phyloP scores from a whole-genome alignment of 1,140 invertebrate species.

The Plodia interpunctella region DNA sequence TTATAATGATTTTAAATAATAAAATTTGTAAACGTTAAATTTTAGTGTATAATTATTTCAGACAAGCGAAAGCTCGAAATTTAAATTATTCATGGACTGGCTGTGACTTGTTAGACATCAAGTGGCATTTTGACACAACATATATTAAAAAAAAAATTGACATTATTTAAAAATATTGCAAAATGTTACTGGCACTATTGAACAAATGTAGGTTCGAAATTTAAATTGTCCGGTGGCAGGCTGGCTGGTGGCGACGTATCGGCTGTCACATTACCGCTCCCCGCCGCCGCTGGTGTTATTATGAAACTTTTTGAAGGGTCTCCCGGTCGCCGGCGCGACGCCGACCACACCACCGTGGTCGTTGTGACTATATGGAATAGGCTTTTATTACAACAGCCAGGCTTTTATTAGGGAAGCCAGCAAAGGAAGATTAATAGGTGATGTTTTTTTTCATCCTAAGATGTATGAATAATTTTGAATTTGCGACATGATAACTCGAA shows the following conservation, averaged over 20 bases:
- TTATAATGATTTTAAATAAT: too few relatives aligned
- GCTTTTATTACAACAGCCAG: slow-evolving; percentile 24
- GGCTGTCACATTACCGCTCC: slow-evolving; percentile 71
- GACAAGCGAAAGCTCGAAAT: too few relatives aligned
- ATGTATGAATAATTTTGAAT: too few relatives aligned
- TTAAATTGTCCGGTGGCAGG: slow-evolving; percentile 51
- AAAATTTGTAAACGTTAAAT: too few relatives aligned
- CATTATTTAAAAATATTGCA: neutral
- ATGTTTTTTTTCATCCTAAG: too few relatives aligned
- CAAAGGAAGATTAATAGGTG: too few relatives aligned
- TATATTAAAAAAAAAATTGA: neutral
- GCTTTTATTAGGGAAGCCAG: too few relatives aligned
- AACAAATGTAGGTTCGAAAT: slow-evolving; percentile 50
- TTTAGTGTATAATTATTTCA: too few relatives aligned
- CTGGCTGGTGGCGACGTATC: slow-evolving; percentile 63
- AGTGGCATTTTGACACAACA: too few relatives aligned
- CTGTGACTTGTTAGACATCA: too few relatives aligned
- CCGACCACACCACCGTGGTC: slow-evolving; percentile 40
- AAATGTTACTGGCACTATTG: neutral
- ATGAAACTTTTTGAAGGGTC: slow-evolving; percentile 75
- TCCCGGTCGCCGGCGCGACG: slow-evolving; percentile 60
- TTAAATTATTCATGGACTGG: too few relatives aligned
- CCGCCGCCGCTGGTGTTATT: slow-evolving; percentile 62
- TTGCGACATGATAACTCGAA: too few relatives aligned
- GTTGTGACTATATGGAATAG: slow-evolving; percentile 27